Evolutionary conservation across 2,797 vertebrate genomes (phyloP), one percentile per base, ranked within the genome.

Genomic region (Jordanella pulchra): DNA sequence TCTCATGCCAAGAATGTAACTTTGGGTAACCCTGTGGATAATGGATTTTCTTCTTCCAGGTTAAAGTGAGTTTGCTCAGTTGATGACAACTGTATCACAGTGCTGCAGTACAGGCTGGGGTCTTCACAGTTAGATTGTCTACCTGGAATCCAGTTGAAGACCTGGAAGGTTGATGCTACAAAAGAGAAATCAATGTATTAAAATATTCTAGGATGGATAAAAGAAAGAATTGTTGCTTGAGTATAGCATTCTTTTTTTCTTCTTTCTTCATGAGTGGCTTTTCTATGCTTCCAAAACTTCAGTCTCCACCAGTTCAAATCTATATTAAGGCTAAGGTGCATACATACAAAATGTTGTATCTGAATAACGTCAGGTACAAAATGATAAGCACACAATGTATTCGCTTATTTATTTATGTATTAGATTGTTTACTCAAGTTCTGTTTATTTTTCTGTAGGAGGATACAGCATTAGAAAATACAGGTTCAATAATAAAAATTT

Each of bases 111-210:
- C 67, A 44, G 76, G 67, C 77, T 70, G 47, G 12, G 28, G 80
- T 79, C 74, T 86, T 82, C 87, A 83, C 76, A 82, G 80, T 58
- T 79, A 58, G 65, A 69, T 75, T 81, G 82, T 76, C 60, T 81
- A 69, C 68, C 65, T 42, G 53, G 56, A 56, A 73, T n/a, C 73
- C 61, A 53, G 35, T 1, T 23, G 55, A 76, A 55, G 54, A 61
- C 13, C 28, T 80, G 84, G 68, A 81, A 70, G 79, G 54, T 73
- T 81, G 81, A 86, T 86, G 67, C 78, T 1, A 0, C 76, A 71
- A 15, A 78, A 71, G 50, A 23, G 28, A 30, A 60, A 35, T 60
- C 30, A 64, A 64, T 0, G 7, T 58, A 61, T 67, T 3, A 25
- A 54, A 56, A 67, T 42, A 17, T 50, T 76, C 47, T 35, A 50